Evolutionary conservation across 2,797 vertebrate genomes (phyloP).

Genomic region (Capromys pilorides): DNA sequence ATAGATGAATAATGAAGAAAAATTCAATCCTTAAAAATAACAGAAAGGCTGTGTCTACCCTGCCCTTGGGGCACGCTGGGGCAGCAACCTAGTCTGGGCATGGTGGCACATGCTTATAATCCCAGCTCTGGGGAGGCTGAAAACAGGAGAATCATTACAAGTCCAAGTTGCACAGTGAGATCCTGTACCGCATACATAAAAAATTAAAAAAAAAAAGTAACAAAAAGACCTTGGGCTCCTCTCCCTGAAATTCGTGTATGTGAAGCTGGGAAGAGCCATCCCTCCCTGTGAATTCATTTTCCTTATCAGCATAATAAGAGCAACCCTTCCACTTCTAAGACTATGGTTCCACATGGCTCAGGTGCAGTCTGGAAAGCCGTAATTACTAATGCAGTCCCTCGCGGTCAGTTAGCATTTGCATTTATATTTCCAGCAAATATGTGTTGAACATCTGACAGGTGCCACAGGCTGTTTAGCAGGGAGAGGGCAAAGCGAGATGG

Average conservation of each 20-base stretch:
- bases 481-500: neutral
- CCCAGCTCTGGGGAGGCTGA: no score
- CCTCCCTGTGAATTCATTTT: slow-evolving; percentile 17
- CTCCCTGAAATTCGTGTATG: neutral
- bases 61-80: no score
- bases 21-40: slow-evolving; percentile 22
- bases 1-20: neutral
- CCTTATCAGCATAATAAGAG: neutral
- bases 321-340: neutral
- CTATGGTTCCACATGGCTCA: neutral
- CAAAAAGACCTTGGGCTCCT: neutral
- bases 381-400: neutral
- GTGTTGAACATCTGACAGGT: neutral
- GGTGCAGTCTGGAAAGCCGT: slow-evolving; percentile 15
- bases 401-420: neutral
- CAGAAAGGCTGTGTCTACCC: neutral
- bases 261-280: slow-evolving; percentile 13
- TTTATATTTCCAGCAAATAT: slow-evolving; percentile 31
- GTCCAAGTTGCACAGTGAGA: no score
- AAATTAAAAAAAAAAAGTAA: no score
- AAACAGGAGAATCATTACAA: no score
- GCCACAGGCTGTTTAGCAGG: neutral
- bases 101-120: no score
- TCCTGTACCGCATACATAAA: no score
- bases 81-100: no score